Base-by-base conservation (phyloP, 1,140 invertebrate genomes). In the Drosophila azteca region DNA sequence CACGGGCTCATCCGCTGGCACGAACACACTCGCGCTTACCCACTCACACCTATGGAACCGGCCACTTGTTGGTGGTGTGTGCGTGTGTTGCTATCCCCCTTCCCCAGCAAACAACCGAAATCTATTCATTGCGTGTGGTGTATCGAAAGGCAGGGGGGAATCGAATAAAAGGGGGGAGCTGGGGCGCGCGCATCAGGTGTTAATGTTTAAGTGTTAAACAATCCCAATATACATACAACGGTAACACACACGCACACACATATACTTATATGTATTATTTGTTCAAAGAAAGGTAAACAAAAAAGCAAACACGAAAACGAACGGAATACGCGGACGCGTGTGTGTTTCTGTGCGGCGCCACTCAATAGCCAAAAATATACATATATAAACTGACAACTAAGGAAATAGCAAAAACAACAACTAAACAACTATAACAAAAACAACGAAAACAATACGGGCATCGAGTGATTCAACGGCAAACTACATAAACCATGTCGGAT, bases 401-500 rank as follows among this genome's bases (percentile, higher is more conserved):
- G 39, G 60, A 46, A 53, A 52, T 31, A 59, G 35, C 35, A 46
- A 54, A 29, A 73, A 11, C 52, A 53, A 41, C 65, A 62, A 50
- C 24, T 26, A 58, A 51, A 46, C 31, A 53, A 62, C 22, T 52
- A 72, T 48, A 68, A 63, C 24, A 26, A 20, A 20, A 20, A 26
- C 48, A 72, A 55, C 53, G 48, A 41, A 35, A 44, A 11, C 11
- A 79, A 60, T 73, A 48, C 69, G 64, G 66, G 66, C 66, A 69
- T 69, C 61, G 59, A 76, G 80, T 84, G 81, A 84, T 77, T 84
- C 80, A 84, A 80, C 66, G 49, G 59, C 50, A 65, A 65, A 73
- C 70, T 52, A 75, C 44, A 76, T 67, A 75, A 79, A 87, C 80
- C 79, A 87, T 87, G 82, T 88, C 82, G 83, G 83, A 87, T 88